These are phyloP conservation scores for Atta colombica DNA, from an alignment of 1,140 invertebrate species.

Conservation along the genomic window DNA sequence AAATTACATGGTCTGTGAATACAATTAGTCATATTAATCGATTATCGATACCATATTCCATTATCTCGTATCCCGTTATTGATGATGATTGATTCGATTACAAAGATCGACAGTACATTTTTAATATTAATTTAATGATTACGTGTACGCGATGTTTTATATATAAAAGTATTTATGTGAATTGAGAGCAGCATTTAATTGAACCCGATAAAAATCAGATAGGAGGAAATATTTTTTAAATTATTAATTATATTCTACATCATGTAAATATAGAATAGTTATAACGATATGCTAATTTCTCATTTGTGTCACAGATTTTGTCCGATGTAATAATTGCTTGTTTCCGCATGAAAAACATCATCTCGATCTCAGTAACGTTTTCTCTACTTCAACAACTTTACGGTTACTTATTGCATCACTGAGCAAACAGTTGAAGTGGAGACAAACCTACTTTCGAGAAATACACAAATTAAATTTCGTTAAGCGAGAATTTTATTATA, in stretches of 20 bases:
- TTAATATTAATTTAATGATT: constrained; percentile 6
- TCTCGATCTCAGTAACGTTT: neutral
- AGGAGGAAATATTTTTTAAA: neutral
- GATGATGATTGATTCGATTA: neutral
- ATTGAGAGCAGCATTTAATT: neutral
- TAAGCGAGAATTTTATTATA: constrained; percentile 9
- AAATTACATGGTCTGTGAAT: constrained; percentile 23
- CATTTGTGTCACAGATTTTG: neutral
- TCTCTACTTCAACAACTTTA: neutral
- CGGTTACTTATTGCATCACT: constrained; percentile 42
- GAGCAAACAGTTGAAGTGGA: neutral
- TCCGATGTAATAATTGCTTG: constrained; percentile 11
- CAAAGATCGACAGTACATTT: constrained; percentile 3
- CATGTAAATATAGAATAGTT: neutral
- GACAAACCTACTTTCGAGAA: constrained; percentile 17
- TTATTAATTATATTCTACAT: neutral
- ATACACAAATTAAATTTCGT: constrained; percentile 23
- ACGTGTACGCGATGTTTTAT: neutral
- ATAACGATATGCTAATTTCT: constrained; percentile 7
- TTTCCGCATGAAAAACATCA: neutral
- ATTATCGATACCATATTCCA: constrained; percentile 25
- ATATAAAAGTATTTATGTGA: neutral
- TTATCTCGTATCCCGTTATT: constrained; percentile 5
- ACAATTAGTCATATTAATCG: constrained; percentile 47
- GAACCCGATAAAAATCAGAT: neutral